Base-by-base conservation (phyloP, 1,140 invertebrate genomes). In the Plutomurus gul region DNA sequence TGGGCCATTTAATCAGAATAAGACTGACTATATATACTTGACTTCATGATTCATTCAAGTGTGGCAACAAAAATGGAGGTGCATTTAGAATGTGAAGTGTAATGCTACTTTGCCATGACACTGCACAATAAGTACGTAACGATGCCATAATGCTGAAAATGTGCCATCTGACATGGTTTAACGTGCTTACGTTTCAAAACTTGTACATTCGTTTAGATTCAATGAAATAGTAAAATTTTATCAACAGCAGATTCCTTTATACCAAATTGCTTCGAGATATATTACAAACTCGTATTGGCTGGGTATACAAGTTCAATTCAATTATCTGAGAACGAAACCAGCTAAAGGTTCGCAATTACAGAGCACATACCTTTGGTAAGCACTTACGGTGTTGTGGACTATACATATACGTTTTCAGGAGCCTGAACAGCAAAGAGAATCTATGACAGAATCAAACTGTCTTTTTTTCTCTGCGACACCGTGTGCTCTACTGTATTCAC, bases 1-100 rank as follows among this genome's bases (percentile, higher is more conserved):
- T 36, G 56, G 56, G 56, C 56, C 56, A 65, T 65, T 65, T 65
- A 65, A 65, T 65, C 56, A 65, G 56, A 65, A 65, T 65, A 33
- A 27, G 27, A 33, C 56, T 65, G n/a, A n/a, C n/a, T n/a, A n/a
- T n/a, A n/a, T n/a, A 65, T 65, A 65, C 56, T 65, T 65, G 56
- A 65, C 56, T 65, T 65, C n/a, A 33, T 65, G 27, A 65, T 27
- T 65, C 56, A 65, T 65, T 65, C 56, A 65, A 65, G 30, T 30
- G 25, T 65, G 11, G 27, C 30, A 65, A n/a, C 36, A 65, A 65
- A 65, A 65, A 65, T 65, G 30, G 56, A n/a, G 25, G 36, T 65
- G 56, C 56, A 65, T n/a, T n/a, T n/a, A n/a, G n/a, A n/a, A n/a
- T 65, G 56, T 65, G 18, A 27, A 65, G 36, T 65, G 7, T 10